These are phyloP conservation scores for Poecile montanus DNA, from an alignment of 2,797 vertebrate genomes.

Conservation along the genomic window DNA sequence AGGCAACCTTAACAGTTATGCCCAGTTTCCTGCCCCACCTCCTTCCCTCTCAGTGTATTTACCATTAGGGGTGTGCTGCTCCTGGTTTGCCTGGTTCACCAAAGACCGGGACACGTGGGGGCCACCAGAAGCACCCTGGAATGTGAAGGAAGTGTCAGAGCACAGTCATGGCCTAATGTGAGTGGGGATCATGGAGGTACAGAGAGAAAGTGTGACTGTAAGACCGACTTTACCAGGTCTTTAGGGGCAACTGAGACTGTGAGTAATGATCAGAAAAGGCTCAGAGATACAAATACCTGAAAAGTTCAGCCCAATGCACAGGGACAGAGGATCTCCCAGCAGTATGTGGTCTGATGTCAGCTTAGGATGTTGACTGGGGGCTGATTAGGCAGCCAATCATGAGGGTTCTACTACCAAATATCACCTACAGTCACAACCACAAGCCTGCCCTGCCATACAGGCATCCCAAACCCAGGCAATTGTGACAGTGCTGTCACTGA, in stretches of 20 bases:
- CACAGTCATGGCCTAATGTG: not conserved
- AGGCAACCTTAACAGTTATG: not conserved
- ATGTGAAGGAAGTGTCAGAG: conserved; percentile 5
- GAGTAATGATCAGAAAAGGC: not conserved
- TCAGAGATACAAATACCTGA: not conserved
- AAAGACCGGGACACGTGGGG: conserved; percentile 69
- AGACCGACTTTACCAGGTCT: not conserved
- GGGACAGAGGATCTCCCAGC: not conserved
- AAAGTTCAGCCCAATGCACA: not conserved
- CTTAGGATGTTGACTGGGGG: not conserved
- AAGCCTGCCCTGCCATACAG: not conserved
- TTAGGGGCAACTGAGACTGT: not conserved
- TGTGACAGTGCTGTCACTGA: not conserved
- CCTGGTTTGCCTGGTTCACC: conserved; percentile 62
- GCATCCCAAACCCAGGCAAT: not conserved
- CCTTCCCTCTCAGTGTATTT: not conserved
- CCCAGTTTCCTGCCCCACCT: not conserved
- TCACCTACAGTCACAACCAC: not conserved
- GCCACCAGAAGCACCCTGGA: conserved; percentile 74
- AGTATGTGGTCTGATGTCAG: not conserved
- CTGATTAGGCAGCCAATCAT: not conserved
- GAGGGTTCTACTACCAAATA: not conserved
- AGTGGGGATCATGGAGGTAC: not conserved
- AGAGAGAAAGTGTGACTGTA: not conserved
- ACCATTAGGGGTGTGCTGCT: conserved; percentile 80